phyloP scores from a whole-genome alignment of 2,113 vertebrate species.

The Phalacrocorax pelagicus region DNA sequence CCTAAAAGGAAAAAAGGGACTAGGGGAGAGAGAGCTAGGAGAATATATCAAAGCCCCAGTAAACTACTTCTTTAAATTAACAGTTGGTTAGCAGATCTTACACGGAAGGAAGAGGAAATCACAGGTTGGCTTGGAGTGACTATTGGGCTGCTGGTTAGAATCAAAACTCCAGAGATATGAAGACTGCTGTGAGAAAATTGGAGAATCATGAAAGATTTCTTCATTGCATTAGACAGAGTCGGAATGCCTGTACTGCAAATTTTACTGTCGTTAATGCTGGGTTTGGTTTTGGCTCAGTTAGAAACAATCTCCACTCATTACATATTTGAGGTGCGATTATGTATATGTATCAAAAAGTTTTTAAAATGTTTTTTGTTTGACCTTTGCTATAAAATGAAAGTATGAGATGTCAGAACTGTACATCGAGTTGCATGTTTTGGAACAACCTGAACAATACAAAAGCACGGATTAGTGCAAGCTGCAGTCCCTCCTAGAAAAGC shows the following conservation, averaged over 20 bases:
- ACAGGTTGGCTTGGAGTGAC: neutral
- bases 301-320: neutral
- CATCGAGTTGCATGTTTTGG: neutral
- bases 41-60: neutral
- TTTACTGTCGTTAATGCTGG: neutral
- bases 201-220: neutral
- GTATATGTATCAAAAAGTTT: neutral
- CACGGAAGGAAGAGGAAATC: neutral
- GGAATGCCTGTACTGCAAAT: neutral
- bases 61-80: neutral
- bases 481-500: neutral
- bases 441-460: neutral
- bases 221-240: neutral
- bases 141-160: neutral
- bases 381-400: neutral
- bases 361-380: neutral
- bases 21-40: too few species aligned
- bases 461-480: neutral
- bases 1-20: neutral
- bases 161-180: neutral
- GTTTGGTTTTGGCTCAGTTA: neutral
- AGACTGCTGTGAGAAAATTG: neutral
- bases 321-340: neutral
- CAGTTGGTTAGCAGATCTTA: accelerated
- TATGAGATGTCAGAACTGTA: neutral